A percentile compares a stretch with the other conserved stretches of the same genome.
Conservation (phyloP, 2,797 vertebrate species). For the Scarus forsteni region DNA sequence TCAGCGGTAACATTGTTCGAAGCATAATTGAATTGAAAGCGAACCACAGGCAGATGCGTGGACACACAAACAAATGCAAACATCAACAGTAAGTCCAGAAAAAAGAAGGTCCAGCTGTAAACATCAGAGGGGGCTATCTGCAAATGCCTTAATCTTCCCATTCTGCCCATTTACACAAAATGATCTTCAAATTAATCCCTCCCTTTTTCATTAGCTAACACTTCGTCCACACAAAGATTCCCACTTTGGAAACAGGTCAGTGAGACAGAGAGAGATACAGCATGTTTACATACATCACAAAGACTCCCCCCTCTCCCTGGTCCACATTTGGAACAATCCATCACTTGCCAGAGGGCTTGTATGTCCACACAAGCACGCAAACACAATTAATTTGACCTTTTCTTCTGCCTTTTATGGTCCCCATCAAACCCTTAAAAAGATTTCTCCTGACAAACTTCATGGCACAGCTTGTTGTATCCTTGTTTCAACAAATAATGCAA, state of each 20-base stretch:
- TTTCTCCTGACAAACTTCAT: conserved; percentile 18
- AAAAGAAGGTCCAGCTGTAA: conserved; percentile 58
- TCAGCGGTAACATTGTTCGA: conserved; percentile 32
- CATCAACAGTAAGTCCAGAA: conserved; percentile 12
- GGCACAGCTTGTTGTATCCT: conserved; percentile 18
- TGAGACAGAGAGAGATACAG: conserved; percentile 24
- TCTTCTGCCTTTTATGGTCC: conserved; percentile 20
- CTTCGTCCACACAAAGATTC: conserved; percentile 24
- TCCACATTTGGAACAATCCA: conserved; percentile 65
- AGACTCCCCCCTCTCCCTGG: conserved; percentile 36
- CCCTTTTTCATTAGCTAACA: conserved; percentile 14
- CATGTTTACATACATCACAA: conserved; percentile 37
- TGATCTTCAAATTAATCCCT: conserved; percentile 11
- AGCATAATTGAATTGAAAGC: conserved; percentile 31
- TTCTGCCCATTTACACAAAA: conserved; percentile 20
- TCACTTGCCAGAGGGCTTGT: conserved; percentile 53
- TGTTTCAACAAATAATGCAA: conserved; percentile 7
- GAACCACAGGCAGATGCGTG: conserved; percentile 40
- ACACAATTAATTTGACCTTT: conserved; percentile 47
- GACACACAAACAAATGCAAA: conserved; percentile 40
- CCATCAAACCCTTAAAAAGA: neutral
- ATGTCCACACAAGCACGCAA: conserved; percentile 48
- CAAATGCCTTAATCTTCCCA: conserved; percentile 36
- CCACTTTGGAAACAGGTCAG: conserved; percentile 19
- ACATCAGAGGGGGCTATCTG: conserved; percentile 68